Percentiles rank a stretch among this genome's conserved stretches.
These are phyloP conservation scores for Thripadectes ignobilis DNA, from an alignment of 2,797 vertebrate genomes.

Conservation along the genomic window DNA sequence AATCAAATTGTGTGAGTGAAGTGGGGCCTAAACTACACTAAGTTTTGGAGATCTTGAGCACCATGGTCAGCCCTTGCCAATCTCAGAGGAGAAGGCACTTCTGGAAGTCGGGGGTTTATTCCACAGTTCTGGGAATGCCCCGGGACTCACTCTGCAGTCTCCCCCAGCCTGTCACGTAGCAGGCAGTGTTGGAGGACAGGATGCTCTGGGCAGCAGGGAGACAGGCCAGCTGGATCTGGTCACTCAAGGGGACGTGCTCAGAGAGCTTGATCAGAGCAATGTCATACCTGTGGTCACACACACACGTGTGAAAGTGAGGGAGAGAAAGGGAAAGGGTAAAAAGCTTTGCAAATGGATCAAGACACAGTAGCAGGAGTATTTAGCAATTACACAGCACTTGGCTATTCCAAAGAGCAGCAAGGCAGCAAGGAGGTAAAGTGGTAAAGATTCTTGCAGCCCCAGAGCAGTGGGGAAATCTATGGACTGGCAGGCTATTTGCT, in stretches of 20 bases:
- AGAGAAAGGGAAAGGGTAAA: background rate
- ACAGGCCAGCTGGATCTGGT: conserved; percentile 77
- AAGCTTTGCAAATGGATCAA: background rate
- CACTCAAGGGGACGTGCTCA: conserved; percentile 57
- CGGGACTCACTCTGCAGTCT: conserved; percentile 78
- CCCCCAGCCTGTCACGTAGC: conserved; percentile 87
- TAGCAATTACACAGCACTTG: background rate
- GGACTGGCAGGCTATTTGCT: background rate
- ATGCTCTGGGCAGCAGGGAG: conserved; percentile 74
- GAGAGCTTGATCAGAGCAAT: conserved; percentile 86
- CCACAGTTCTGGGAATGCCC: fast-evolving
- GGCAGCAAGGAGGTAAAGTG: background rate
- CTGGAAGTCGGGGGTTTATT: background rate
- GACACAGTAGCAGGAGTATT: background rate
- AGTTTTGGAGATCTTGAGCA: background rate
- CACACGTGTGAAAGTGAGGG: background rate
- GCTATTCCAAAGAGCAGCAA: background rate
- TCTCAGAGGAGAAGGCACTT: background rate
- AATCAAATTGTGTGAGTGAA: background rate
- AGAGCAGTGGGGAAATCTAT: background rate
- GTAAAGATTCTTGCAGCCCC: background rate
- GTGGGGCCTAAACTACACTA: background rate
- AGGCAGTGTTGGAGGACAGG: conserved; percentile 70
- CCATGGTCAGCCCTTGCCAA: background rate
- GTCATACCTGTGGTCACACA: conserved; percentile 69